Conservation (phyloP, 2,888 invertebrate species). For the Philereme vetulata region DNA sequence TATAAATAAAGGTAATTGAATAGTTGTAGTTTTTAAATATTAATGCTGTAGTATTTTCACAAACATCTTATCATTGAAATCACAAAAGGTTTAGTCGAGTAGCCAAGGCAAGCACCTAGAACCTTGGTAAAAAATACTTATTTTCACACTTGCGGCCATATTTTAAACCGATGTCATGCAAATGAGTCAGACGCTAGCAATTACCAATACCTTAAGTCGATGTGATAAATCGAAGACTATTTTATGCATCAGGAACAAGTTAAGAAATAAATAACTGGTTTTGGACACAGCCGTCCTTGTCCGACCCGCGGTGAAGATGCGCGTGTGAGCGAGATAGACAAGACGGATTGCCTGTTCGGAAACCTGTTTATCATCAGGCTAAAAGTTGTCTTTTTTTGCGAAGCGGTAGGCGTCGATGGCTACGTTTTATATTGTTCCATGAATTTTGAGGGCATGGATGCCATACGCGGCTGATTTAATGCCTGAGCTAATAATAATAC, state of each 20-base stretch:
- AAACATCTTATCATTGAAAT: too few relatives aligned
- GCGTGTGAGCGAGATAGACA: conserved; percentile 49
- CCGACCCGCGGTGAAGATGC: conserved; percentile 18
- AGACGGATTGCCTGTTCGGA: conserved; percentile 66
- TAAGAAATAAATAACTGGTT: conserved; percentile 81
- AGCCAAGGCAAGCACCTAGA: conserved; percentile 55
- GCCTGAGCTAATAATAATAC: conserved; percentile 28
- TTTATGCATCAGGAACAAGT: conserved; percentile 74
- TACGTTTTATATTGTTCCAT: conserved; percentile 63
- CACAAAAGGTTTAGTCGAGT: conserved; percentile 21
- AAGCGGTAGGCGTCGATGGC: conserved; percentile 72
- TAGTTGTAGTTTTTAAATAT: too few relatives aligned
- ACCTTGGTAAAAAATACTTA: conserved; percentile 45
- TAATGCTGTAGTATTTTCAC: too few relatives aligned
- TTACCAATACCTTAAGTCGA: conserved; percentile 58
- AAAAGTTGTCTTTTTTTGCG: conserved; percentile 63
- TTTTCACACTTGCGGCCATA: conserved; percentile 54
- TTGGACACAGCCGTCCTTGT: conserved; percentile 49
- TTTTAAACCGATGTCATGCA: conserved; percentile 69
- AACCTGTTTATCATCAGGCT: conserved; percentile 79
- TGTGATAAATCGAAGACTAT: conserved; percentile 69
- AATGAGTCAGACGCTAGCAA: conserved; percentile 68
- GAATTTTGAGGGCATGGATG: conserved; percentile 60
- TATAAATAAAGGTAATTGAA: too few relatives aligned
- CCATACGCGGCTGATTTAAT: conserved; percentile 37